Evolutionary conservation across 2,888 invertebrate species (phyloP).

Genomic region (Dendrolimus pini): DNA sequence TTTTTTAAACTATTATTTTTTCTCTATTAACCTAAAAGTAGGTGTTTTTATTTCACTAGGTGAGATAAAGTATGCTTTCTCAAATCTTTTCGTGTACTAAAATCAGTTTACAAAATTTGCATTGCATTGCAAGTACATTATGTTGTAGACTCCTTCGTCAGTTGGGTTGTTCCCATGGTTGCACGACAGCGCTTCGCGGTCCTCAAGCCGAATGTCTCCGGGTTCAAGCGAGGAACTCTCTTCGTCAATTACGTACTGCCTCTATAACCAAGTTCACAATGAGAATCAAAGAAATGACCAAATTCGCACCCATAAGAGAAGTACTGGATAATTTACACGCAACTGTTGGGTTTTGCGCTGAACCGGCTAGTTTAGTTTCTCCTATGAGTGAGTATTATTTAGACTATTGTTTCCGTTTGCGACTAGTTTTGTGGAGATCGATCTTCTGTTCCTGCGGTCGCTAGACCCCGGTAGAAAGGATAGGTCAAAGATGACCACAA

Average conservation of each 20-base stretch:
- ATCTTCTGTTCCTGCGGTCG: too few species aligned
- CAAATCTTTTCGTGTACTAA: too few species aligned
- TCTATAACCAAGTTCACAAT: conserved; percentile 67
- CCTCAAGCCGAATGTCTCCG: conserved; percentile 94
- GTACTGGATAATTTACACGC: conserved; percentile 96
- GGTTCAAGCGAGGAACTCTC: conserved; percentile 82
- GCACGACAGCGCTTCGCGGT: conserved; percentile 88
- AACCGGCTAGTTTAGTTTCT: conserved; percentile 89
- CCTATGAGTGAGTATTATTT: conserved; percentile 85
- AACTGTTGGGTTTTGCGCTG: conserved; percentile 96
- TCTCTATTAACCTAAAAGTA: too few species aligned
- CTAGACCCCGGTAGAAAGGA: too few species aligned
- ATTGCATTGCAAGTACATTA: too few species aligned
- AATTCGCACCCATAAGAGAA: conserved; percentile 85
- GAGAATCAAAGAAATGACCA: conserved; percentile 84
- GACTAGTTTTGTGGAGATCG: too few species aligned
- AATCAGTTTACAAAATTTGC: too few species aligned
- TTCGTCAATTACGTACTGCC: conserved; percentile 84
- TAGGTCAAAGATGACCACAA: too few species aligned
- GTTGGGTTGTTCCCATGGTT: conserved; percentile 95
- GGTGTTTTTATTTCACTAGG: too few species aligned
- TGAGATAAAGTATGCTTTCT: too few species aligned
- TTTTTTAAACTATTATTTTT: too few species aligned
- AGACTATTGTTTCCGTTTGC: neutral
- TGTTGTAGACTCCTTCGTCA: conserved; percentile 86